Base-by-base conservation (phyloP, 2,888 invertebrate species). In the Agrochola litura region DNA sequence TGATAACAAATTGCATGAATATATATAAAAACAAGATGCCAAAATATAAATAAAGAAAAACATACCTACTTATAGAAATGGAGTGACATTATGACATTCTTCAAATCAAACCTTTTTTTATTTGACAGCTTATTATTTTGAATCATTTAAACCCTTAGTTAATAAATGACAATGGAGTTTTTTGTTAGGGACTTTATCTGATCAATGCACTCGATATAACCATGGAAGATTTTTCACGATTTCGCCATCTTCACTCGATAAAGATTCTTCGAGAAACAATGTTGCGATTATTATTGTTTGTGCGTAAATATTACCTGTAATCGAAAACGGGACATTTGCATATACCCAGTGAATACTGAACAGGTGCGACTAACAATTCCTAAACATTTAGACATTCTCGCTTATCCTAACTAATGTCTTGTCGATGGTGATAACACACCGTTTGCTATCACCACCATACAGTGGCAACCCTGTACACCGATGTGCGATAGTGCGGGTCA, bases 401-500 rank as follows among this genome's bases (percentile, higher is more conserved):
- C 41, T 66, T 61, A 61, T 22, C 37, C 46, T 54, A 61, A 74
- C 25, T 41, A 49, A 67, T 61, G 54, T 73, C 16, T 52, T 0
- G n/a, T n/a, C 12, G 37, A 60, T 65, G 49, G 46, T 65, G 81
- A 81, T 65, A 69, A 19, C 25, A 64, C 43, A 49, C 12, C 41
- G 19, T 68, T 19, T 6, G 22, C 16, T 68, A 79, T 69, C 83
- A 76, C 56, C 58, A 64, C 12, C 49, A 19, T 16, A 37, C 81
- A 58, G 79, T 77, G 77, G 76, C 88, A 90, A 49, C 91, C 91
- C 90, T 91, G 73, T 69, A 76, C 84, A 83, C 81, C 84, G 91
- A 92, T 91, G 88, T 86, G 84, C 86, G 94, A 93, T 93, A 92
- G 89, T 83, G 78, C 84, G 81, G 91, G 93, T 93, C 93, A 90